Evolutionary conservation across 2,888 invertebrate genomes (phyloP).

Genomic region (Timandra comae): DNA sequence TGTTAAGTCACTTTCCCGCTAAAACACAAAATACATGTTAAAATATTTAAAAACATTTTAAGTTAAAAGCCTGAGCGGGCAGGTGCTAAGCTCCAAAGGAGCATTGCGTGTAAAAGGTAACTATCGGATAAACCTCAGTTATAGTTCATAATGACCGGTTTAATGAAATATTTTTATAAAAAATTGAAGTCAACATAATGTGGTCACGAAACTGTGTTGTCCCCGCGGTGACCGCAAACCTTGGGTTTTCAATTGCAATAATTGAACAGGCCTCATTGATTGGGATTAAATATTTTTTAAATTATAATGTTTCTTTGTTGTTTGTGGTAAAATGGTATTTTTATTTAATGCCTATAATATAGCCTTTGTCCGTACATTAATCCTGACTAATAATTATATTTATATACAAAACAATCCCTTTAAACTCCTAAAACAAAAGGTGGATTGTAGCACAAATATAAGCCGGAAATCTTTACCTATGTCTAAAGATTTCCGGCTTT

Average conservation of each 20-base stretch:
- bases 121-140: slow-evolving; percentile 21
- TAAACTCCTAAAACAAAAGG: too few species aligned
- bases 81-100: slow-evolving; percentile 16
- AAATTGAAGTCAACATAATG: slow-evolving; percentile 17
- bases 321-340: too few species aligned
- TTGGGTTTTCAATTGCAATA: slow-evolving; percentile 3
- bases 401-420: too few species aligned
- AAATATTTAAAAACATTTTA: slow-evolving; percentile 19
- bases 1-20: background rate
- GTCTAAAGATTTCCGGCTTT: too few species aligned
- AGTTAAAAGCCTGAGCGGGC: slow-evolving; percentile 18
- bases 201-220: slow-evolving; percentile 31
- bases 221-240: slow-evolving; percentile 13
- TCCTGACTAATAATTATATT: too few species aligned
- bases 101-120: slow-evolving; percentile 28
- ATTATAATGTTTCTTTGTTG: too few species aligned
- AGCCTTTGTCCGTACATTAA: too few species aligned
- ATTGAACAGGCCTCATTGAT: background rate
- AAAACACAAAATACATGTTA: slow-evolving; percentile 12
- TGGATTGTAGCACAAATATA: too few species aligned
- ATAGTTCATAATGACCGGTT: slow-evolving; percentile 24
- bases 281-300: too few species aligned
- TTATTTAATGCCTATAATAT: too few species aligned
- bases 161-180: slow-evolving; percentile 24
- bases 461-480: too few species aligned